Base-by-base conservation (phyloP, 2,113 vertebrate species). In the Steatornis caripensis region DNA sequence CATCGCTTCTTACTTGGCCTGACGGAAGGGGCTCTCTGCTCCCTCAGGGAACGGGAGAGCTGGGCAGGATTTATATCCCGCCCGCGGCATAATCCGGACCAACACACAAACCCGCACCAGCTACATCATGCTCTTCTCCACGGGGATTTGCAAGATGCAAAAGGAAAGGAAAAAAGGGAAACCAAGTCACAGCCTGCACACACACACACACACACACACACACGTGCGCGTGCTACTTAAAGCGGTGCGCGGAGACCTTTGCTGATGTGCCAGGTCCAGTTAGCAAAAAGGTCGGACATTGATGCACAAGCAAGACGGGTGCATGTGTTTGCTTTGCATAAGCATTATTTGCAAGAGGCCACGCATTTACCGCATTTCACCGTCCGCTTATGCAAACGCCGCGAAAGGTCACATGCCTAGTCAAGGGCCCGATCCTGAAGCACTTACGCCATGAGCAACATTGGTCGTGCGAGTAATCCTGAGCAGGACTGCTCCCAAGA, bases 311-410 rank as follows among this genome's bases (percentile, higher is more conserved):
- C 92, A 45, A 24, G 68, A 45, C 0, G 85, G 85, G 80, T 4
- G 57, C 95, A 75, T 64, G 94, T 51, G 92, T 41, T 69, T 48
- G 96, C 95, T 92, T 89, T 37, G 95, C 96, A 95, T 97, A 95
- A 93, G 96, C 62, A 16, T 2, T 5, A 4, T 3, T 17, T 5
- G 53, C 84, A 7, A 16, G 0, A 20, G 70, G 61, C 81, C 51
- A 2, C 14, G 65, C 32, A 2, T 8, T 14, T 4, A 5, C 43
- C 46, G 12, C 86, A 6, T 45, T 9, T 27, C 95, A 12, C 80
- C 46, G 7, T 3, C 74, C 60, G 1, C 95, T 97, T 96, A 96
- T 97, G 97, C 94, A 93, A 96, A 57, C 11, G 51, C 93, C 15
- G 57, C 77, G 49, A 45, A 37, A 23, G 9, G 53, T 8, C 93